Percentiles rank a stretch among this genome's conserved stretches.
phyloP scores from a whole-genome alignment of 2,888 invertebrate species.

The Luperina nickerlii region DNA sequence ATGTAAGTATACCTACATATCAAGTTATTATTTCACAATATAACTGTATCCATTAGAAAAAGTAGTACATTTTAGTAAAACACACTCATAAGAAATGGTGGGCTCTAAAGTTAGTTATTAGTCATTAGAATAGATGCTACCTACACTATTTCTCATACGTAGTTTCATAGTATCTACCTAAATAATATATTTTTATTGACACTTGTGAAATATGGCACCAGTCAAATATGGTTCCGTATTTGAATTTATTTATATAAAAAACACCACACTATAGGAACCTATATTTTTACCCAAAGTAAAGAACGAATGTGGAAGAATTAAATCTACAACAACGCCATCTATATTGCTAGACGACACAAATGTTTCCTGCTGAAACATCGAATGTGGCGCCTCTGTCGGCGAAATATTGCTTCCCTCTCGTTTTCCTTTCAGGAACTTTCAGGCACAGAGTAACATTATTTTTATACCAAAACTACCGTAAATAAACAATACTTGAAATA shows the following conservation, averaged over 20 bases:
- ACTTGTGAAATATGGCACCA: too few species aligned
- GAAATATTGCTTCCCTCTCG: not conserved
- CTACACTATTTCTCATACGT: not conserved
- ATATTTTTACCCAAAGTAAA: not conserved
- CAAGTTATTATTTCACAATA: not conserved
- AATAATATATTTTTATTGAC: not conserved
- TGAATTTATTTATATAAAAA: not conserved
- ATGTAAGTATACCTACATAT: not conserved
- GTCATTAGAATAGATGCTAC: too few species aligned
- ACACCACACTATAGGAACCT: not conserved
- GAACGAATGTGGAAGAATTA: not conserved
- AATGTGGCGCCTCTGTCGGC: conserved; percentile 38
- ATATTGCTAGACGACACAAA: not conserved
- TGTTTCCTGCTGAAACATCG: conserved; percentile 11
- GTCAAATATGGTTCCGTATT: not conserved
- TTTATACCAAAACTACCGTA: not conserved
- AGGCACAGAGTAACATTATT: not conserved
- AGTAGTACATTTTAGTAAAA: not conserved
- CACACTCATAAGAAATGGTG: not conserved
- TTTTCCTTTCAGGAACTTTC: conserved; percentile 6
- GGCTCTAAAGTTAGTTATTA: too few species aligned
- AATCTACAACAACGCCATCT: conserved; percentile 48
- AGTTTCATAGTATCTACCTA: not conserved
- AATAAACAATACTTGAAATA: not conserved
- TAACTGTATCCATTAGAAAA: not conserved